A percentile compares a stretch with the other conserved stretches of the same genome.
phyloP scores from a whole-genome alignment of 2,113 vertebrate genomes.

The Rhodinocichla rosea region DNA sequence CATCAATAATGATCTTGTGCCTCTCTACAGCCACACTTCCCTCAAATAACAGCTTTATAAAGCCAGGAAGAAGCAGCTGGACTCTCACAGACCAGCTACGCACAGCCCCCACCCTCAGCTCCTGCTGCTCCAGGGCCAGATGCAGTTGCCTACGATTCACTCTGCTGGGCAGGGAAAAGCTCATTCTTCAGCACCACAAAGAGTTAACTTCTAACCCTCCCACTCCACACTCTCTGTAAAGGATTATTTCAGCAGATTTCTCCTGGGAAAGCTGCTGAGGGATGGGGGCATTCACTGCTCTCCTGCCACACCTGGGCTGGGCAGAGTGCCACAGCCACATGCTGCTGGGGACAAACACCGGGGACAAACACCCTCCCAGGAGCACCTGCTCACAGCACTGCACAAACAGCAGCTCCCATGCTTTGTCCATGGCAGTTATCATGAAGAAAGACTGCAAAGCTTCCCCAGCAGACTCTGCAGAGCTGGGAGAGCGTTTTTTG shows the following conservation, averaged over 20 bases:
- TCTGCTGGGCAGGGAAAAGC: not conserved
- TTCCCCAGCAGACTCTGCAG: not conserved
- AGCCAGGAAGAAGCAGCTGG: not conserved
- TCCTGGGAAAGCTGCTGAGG: not conserved
- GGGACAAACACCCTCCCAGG: not conserved
- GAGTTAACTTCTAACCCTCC: not conserved
- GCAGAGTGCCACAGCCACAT: fast-evolving
- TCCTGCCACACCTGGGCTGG: not conserved
- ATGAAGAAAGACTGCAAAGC: not conserved
- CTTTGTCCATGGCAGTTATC: not conserved
- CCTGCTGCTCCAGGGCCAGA: not conserved
- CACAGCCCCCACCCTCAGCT: not conserved
- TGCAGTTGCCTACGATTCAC: fast-evolving
- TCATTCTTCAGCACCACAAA: not conserved
- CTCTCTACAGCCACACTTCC: not conserved
- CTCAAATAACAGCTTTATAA: not conserved
- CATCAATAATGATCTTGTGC: not conserved
- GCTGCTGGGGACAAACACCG: not conserved
- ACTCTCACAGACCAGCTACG: not conserved
- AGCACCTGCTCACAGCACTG: fast-evolving
- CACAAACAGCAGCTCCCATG: not conserved
- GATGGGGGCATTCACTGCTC: not conserved
- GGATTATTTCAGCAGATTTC: not conserved
- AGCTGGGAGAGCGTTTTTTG: fast-evolving
- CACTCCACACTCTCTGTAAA: not conserved